A percentile compares a stretch with the other conserved stretches of the same genome.
Conservation (phyloP, 2,888 invertebrate species). For the Enoplolaimus lenunculus region DNA sequence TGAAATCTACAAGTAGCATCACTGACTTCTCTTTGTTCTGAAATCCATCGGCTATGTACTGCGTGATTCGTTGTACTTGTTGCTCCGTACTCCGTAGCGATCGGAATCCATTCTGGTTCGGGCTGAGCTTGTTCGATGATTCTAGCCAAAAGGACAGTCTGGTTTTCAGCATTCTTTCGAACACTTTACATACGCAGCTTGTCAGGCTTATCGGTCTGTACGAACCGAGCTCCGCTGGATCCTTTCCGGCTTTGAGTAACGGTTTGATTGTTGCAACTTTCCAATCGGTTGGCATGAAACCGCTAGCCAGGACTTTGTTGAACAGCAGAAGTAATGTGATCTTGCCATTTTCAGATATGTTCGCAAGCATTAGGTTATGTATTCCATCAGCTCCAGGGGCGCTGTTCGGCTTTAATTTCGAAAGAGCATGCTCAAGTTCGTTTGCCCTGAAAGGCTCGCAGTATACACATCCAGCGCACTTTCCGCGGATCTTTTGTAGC, state of each 20-base stretch:
- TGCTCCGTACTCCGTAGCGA: neutral
- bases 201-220: conserved; percentile 15
- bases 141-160: conserved; percentile 8
- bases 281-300: neutral
- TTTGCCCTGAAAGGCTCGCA: neutral
- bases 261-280: conserved; percentile 2
- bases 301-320: neutral
- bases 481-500: neutral
- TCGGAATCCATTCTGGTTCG: conserved; percentile 3
- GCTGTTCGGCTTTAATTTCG: neutral
- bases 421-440: conserved; percentile 4
- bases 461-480: too few species aligned
- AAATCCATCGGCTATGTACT: too few species aligned
- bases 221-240: neutral
- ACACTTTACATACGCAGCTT: conserved; percentile 2
- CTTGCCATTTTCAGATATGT: too few species aligned
- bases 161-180: neutral
- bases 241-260: neutral
- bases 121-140: neutral
- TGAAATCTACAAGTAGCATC: too few species aligned
- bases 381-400: conserved; percentile 9
- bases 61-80: too few species aligned
- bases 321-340: neutral
- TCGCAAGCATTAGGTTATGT: too few species aligned
- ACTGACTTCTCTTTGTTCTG: too few species aligned